These are phyloP conservation scores for Eonycteris spelaea DNA, from an alignment of 2,113 vertebrate species.

Conservation along the genomic window DNA sequence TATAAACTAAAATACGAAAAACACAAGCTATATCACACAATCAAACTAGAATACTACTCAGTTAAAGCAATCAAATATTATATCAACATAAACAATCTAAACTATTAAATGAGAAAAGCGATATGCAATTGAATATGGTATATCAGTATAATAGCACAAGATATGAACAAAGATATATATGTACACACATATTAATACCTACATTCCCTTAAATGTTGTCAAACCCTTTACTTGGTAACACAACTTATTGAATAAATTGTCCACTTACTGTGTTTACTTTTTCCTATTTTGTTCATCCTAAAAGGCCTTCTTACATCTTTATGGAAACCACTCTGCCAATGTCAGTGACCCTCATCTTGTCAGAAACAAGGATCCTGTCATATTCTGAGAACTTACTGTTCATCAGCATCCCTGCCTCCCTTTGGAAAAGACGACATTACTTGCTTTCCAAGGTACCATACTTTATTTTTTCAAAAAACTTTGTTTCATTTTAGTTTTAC, in stretches of 20 bases:
- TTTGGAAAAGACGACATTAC: background rate
- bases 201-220: background rate
- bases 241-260: background rate
- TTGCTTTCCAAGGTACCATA: background rate
- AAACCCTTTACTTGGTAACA: background rate
- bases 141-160: background rate
- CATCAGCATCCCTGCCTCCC: too few species aligned
- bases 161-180: background rate
- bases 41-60: background rate
- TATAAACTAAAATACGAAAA: background rate
- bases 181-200: background rate
- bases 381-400: too few species aligned
- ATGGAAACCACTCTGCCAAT: background rate
- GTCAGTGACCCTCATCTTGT: background rate
- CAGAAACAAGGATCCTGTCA: too few species aligned
- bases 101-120: background rate
- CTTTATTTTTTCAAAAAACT: background rate
- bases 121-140: background rate
- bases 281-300: background rate
- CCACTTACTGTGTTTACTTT: background rate
- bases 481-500: background rate
- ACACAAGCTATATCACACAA: background rate
- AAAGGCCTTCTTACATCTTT: background rate
- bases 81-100: background rate
- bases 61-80: background rate